Conservation (phyloP, 2,888 invertebrate species). For the Crioceris asparagi region DNA sequence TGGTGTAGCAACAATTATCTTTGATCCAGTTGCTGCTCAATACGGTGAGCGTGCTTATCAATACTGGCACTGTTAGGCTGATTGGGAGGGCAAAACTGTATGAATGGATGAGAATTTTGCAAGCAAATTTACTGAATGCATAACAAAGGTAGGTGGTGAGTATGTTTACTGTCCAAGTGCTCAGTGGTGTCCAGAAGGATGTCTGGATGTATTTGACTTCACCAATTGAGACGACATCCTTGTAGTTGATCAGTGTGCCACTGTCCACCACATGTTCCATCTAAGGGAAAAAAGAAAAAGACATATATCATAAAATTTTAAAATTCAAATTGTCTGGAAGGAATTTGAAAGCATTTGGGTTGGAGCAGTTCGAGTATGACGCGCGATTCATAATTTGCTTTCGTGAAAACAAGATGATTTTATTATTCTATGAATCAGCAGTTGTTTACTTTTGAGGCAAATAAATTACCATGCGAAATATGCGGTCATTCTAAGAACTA, state of each 20-base stretch:
- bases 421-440: too few relatives aligned
- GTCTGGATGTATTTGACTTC: constrained; percentile 15
- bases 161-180: constrained; percentile 57
- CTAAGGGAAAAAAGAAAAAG: too few relatives aligned
- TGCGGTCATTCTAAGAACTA: too few relatives aligned
- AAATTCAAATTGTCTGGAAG: too few relatives aligned
- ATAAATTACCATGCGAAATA: too few relatives aligned
- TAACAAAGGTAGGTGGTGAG: constrained; percentile 55
- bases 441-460: too few relatives aligned
- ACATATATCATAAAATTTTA: too few relatives aligned
- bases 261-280: too few relatives aligned
- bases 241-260: constrained; percentile 27
- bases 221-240: constrained; percentile 23
- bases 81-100: constrained; percentile 80
- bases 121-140: constrained; percentile 66
- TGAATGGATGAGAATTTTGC: constrained; percentile 80
- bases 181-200: constrained; percentile 41
- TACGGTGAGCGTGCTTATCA: constrained; percentile 56
- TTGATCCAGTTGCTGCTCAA: constrained; percentile 54
- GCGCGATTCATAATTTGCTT: too few relatives aligned
- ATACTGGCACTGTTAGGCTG: constrained; percentile 62
- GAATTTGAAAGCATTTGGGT: too few relatives aligned
- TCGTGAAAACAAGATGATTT: too few relatives aligned
- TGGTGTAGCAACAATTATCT: constrained; percentile 61
- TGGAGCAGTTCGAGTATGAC: too few relatives aligned